Conservation (phyloP, 2,888 invertebrate species). For the Sesamia inferens region DNA sequence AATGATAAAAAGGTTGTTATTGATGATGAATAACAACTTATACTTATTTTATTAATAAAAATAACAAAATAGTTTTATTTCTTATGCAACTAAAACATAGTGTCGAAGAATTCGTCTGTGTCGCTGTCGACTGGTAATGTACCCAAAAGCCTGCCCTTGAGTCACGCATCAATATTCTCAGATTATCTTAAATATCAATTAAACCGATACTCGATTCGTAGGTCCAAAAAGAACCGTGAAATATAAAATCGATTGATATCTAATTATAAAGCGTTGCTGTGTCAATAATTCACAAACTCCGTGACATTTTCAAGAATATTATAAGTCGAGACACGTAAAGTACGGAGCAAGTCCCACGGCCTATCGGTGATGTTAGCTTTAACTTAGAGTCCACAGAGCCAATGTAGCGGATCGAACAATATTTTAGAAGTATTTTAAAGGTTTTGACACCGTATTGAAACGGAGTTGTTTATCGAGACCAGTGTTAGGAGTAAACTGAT, state of each 20-base stretch:
- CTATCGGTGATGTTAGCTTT: conserved; percentile 50
- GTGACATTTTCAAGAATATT: conserved; percentile 48
- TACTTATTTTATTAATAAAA: too few relatives aligned
- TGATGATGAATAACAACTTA: too few relatives aligned
- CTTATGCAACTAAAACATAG: too few relatives aligned
- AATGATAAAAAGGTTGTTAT: too few relatives aligned
- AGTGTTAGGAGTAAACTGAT: too few relatives aligned
- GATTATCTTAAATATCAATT: neutral
- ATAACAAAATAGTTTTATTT: too few relatives aligned
- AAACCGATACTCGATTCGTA: neutral
- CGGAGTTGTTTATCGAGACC: too few relatives aligned
- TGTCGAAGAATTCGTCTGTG: too few relatives aligned
- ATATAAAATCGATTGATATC: conserved; percentile 50
- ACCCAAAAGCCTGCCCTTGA: too few relatives aligned
- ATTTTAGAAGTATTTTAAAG: conserved; percentile 37
- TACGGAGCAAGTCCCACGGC: conserved; percentile 53
- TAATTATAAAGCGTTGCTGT: conserved; percentile 54
- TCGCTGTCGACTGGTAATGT: too few relatives aligned
- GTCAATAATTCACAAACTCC: conserved; percentile 48
- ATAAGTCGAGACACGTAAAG: conserved; percentile 58
- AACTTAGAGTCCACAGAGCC: conserved; percentile 40
- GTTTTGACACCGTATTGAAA: neutral
- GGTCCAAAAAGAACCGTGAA: conserved; percentile 21
- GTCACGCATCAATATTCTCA: too few relatives aligned
- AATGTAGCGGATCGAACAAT: conserved; percentile 48